Conservation (phyloP, 2,888 invertebrate species). For the Plebejus melissa region DNA sequence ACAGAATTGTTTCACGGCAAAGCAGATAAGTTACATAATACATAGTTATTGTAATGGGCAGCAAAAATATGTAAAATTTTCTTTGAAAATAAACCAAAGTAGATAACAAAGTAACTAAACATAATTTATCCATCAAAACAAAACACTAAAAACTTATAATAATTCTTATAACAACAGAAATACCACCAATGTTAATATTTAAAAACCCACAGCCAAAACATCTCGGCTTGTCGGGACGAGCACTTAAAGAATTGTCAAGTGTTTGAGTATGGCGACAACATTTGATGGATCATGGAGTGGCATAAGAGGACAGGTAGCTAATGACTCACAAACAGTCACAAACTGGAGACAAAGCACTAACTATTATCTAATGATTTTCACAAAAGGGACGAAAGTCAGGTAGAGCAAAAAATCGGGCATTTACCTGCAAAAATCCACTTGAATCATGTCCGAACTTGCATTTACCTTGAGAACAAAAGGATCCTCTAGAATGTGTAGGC, state of each 20-base stretch:
- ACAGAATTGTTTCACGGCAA: constrained; percentile 38
- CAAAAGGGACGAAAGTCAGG: constrained; percentile 15
- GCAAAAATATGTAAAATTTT: constrained; percentile 37
- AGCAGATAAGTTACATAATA: constrained; percentile 40
- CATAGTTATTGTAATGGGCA: neutral
- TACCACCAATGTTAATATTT: constrained; percentile 29
- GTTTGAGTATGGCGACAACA: constrained; percentile 58
- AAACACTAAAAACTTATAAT: neutral
- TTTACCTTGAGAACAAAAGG: constrained; percentile 63
- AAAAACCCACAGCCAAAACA: constrained; percentile 35
- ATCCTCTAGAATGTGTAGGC: constrained; percentile 61
- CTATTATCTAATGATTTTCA: constrained; percentile 23
- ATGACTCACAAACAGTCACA: constrained; percentile 53
- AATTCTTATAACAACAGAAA: constrained; percentile 4
- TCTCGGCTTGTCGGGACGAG: constrained; percentile 37
- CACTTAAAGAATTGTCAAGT: constrained; percentile 67
- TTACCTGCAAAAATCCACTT: constrained; percentile 16
- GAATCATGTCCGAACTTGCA: constrained; percentile 5
- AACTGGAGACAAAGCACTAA: constrained; percentile 21
- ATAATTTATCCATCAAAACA: neutral
- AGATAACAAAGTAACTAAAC: neutral
- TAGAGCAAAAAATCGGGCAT: constrained; percentile 6
- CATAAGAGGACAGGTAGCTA: constrained; percentile 65
- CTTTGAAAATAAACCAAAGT: neutral
- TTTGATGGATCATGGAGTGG: constrained; percentile 68